These are phyloP conservation scores for Leucoma salicis DNA, from an alignment of 2,888 invertebrate genomes.

Conservation along the genomic window DNA sequence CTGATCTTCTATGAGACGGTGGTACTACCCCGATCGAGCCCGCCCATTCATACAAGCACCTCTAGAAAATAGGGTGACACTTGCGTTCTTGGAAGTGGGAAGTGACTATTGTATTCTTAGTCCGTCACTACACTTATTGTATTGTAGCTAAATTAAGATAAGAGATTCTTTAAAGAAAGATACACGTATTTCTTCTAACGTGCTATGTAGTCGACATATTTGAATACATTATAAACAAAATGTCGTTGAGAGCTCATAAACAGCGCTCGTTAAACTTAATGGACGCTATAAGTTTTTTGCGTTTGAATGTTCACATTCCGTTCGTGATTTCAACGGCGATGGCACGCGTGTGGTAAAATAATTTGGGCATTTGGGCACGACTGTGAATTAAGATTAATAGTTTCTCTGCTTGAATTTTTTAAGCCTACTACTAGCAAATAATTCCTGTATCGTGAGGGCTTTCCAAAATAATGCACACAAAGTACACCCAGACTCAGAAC, in stretches of 20 bases:
- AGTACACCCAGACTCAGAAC: too few species aligned
- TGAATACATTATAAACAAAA: conserved; percentile 11
- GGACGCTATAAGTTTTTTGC: conserved; percentile 21
- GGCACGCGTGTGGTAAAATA: too few species aligned
- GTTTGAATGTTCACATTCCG: background rate
- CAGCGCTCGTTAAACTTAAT: conserved; percentile 12
- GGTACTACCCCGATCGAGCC: too few species aligned
- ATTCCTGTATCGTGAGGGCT: too few species aligned
- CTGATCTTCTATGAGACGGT: too few species aligned
- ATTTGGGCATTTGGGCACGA: too few species aligned
- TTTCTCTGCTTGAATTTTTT: too few species aligned
- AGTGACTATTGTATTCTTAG: background rate
- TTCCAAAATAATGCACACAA: too few species aligned
- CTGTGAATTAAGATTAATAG: too few species aligned
- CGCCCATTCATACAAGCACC: too few species aligned
- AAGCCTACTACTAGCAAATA: too few species aligned
- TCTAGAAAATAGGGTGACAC: too few species aligned
- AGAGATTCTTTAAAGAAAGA: background rate
- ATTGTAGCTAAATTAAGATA: background rate
- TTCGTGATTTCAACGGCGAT: conserved; percentile 7
- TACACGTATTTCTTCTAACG: background rate
- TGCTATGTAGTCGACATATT: background rate
- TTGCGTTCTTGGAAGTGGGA: background rate
- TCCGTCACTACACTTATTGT: background rate
- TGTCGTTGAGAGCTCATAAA: conserved; percentile 11